These are phyloP conservation scores for Aix galericulata DNA, from an alignment of 2,113 vertebrate genomes.

Conservation along the genomic window DNA sequence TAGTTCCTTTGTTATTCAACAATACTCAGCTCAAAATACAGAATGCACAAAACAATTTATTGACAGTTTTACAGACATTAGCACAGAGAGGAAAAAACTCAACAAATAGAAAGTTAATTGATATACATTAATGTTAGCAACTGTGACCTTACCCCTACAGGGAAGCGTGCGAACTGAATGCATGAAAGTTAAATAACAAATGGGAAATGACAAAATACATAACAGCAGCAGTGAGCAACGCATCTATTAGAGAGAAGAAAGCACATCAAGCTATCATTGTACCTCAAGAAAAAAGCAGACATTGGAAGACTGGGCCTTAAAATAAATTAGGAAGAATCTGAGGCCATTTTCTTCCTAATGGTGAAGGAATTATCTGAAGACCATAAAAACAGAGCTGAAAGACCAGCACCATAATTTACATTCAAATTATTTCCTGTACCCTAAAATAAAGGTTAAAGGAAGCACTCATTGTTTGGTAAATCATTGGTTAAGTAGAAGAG, in stretches of 20 bases:
- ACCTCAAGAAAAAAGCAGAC: not conserved
- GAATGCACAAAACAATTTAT: not conserved
- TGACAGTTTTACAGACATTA: not conserved
- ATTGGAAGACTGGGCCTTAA: not conserved
- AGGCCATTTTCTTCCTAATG: not conserved
- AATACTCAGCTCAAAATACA: not conserved
- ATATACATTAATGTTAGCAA: not conserved
- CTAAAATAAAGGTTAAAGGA: not conserved
- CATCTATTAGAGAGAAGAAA: not conserved
- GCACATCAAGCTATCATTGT: not conserved
- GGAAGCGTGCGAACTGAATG: not conserved
- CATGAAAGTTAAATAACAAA: not conserved
- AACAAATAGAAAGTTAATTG: not conserved
- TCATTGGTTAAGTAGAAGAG: not conserved
- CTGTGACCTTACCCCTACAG: not conserved
- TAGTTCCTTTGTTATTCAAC: not conserved
- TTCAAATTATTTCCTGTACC: not conserved
- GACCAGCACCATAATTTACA: not conserved
- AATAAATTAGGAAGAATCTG: not conserved
- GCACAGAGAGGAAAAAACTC: not conserved
- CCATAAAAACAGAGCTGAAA: not conserved
- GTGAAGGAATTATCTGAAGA: not conserved
- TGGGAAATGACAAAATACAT: not conserved
- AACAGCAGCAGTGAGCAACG: not conserved
- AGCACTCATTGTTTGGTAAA: not conserved